Conservation (phyloP, 2,888 invertebrate genomes). For the Deilephila porcellus region DNA sequence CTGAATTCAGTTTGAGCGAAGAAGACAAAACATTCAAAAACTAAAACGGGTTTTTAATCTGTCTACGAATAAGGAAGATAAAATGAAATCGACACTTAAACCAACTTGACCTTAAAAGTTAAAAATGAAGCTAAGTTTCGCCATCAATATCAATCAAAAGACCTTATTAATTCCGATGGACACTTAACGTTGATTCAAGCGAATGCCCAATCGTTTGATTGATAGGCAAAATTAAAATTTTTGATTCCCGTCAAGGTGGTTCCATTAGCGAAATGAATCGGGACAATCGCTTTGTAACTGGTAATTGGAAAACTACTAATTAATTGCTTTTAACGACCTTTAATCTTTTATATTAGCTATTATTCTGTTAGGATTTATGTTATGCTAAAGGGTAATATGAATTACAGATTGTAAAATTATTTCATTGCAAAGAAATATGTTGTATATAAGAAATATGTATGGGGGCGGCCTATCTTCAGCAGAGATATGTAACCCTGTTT, state of each 20-base stretch:
- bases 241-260: constrained; percentile 34
- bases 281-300: background rate
- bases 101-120: constrained; percentile 30
- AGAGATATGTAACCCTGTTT: no score
- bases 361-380: no score
- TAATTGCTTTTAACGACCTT: constrained; percentile 23
- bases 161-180: constrained; percentile 35
- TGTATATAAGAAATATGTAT: no score
- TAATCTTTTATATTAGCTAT: background rate
- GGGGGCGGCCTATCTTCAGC: no score
- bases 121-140: constrained; percentile 28
- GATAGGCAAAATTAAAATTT: constrained; percentile 38
- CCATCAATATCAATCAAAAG: constrained; percentile 31
- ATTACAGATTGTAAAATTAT: no score
- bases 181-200: constrained; percentile 33
- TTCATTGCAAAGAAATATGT: no score
- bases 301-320: constrained; percentile 2
- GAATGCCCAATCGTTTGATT: constrained; percentile 38
- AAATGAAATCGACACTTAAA: constrained; percentile 1
- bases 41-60: no score
- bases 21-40: no score
- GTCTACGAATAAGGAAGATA: background rate
- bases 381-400: no score
- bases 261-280: constrained; percentile 29
- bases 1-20: no score